Evolutionary conservation across 1,140 invertebrate genomes (phyloP).

Genomic region (Temnothorax longispinosus): DNA sequence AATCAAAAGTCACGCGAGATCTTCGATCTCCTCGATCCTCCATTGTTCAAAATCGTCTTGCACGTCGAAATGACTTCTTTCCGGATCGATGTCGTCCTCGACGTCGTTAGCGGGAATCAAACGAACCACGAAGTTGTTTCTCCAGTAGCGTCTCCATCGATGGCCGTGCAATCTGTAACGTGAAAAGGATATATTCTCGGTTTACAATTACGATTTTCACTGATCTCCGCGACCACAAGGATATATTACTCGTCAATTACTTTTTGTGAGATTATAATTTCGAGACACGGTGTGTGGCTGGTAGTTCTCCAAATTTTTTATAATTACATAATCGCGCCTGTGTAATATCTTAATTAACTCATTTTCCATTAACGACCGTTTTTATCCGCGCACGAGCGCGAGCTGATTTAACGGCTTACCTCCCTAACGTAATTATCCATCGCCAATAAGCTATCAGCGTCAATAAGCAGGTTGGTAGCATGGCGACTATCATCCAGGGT

Average conservation of each 20-base stretch:
- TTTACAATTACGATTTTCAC: not conserved
- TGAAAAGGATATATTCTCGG: not conserved
- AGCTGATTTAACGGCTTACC: conserved; percentile 71
- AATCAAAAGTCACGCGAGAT: conserved; percentile 50
- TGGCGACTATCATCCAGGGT: conserved; percentile 83
- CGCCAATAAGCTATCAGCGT: conserved; percentile 84
- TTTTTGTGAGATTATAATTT: not conserved
- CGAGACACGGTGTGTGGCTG: not conserved
- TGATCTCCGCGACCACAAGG: not conserved
- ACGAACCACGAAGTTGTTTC: conserved; percentile 81
- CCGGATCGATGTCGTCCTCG: not conserved
- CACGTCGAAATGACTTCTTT: conserved; percentile 19
- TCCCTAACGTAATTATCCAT: conserved; percentile 83
- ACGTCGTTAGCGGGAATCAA: conserved; percentile 74
- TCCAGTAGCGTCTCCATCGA: conserved; percentile 83
- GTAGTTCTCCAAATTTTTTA: not conserved
- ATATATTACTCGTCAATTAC: not conserved
- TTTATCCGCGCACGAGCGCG: conserved; percentile 6
- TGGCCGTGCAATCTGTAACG: conserved; percentile 80
- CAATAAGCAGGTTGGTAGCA: conserved; percentile 83
- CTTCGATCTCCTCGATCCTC: conserved; percentile 51
- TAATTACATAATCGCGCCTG: not conserved
- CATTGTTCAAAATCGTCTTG: conserved; percentile 25
- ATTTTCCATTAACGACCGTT: conserved; percentile 28
- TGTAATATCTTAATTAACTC: conserved; percentile 45